phyloP scores from a whole-genome alignment of 2,797 vertebrate genomes.

The Naso thynnoides region DNA sequence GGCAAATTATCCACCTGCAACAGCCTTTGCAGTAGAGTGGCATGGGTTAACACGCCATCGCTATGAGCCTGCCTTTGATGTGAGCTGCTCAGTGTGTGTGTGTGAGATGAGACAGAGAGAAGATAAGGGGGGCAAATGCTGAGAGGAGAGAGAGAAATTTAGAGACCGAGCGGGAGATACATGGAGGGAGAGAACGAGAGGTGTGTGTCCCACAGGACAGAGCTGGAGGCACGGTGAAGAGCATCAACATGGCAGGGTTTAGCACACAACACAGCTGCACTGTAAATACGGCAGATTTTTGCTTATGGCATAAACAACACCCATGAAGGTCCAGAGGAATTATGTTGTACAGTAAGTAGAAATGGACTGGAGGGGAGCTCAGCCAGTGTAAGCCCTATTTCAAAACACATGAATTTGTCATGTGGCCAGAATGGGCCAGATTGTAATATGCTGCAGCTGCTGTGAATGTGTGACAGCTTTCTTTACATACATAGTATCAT shows the following conservation, averaged over 20 bases:
- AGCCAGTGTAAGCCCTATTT: conserved; percentile 26
- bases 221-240: conserved; percentile 55
- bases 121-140: conserved; percentile 60
- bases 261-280: conserved; percentile 35
- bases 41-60: conserved; percentile 71
- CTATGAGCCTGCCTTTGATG: conserved; percentile 81
- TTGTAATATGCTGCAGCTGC: conserved; percentile 1
- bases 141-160: conserved; percentile 61
- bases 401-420: conserved; percentile 29
- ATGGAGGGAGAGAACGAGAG: conserved; percentile 43
- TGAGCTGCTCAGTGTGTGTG: conserved; percentile 59
- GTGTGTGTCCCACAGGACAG: conserved; percentile 64
- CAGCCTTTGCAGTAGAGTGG: conserved; percentile 71
- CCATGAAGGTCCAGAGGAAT: conserved; percentile 28
- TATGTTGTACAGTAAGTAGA: conserved; percentile 34
- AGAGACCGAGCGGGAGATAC: conserved; percentile 54
- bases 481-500: conserved; percentile 10
- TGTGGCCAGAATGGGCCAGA: conserved; percentile 17
- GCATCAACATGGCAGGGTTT: conserved; percentile 61
- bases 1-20: conserved; percentile 70
- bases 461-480: not conserved
- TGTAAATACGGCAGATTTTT: conserved; percentile 40
- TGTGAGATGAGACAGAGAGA: conserved; percentile 52
- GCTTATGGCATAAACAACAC: conserved; percentile 55
- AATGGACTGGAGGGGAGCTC: conserved; percentile 22